Percentiles rank a stretch among this genome's conserved stretches.
These are phyloP conservation scores for Ictidomys tridecemlineatus DNA, from an alignment of 2,113 vertebrate genomes.

Conservation along the genomic window DNA sequence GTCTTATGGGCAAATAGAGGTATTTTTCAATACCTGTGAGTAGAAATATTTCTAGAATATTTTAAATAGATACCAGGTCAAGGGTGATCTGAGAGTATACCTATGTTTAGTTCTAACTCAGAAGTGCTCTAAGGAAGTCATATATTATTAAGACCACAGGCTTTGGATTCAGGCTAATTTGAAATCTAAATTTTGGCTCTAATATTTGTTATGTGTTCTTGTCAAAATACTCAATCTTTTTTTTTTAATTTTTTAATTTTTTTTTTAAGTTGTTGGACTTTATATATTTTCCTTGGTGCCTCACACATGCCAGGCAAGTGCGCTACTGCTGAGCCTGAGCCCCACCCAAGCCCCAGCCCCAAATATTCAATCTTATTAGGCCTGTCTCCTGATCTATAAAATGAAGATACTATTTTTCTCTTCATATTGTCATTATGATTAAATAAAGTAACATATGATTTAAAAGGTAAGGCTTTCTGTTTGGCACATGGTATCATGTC, in stretches of 20 bases:
- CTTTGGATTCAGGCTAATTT: not conserved
- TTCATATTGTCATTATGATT: not conserved
- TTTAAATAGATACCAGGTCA: not conserved
- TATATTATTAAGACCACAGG: not conserved
- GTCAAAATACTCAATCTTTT: too few species aligned
- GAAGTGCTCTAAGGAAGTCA: slow-evolving; percentile 22
- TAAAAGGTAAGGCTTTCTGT: slow-evolving; percentile 44
- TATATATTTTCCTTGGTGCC: too few species aligned
- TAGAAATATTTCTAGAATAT: slow-evolving; percentile 42
- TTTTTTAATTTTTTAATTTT: too few species aligned
- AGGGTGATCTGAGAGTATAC: slow-evolving; percentile 12
- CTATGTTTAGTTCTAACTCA: slow-evolving; percentile 10
- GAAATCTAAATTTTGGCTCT: slow-evolving; percentile 57
- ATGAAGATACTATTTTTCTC: slow-evolving; percentile 1
- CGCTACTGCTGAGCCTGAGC: too few species aligned
- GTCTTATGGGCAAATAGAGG: not conserved
- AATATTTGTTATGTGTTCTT: not conserved
- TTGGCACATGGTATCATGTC: not conserved
- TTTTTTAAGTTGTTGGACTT: too few species aligned
- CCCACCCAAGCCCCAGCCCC: too few species aligned
- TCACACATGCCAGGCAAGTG: too few species aligned
- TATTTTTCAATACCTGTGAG: not conserved
- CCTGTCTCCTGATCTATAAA: slow-evolving; percentile 17
- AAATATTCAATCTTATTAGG: not conserved
- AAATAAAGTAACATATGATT: not conserved